A percentile compares a stretch with the other conserved stretches of the same genome.
phyloP scores from a whole-genome alignment of 2,113 vertebrate species.

The Harpagus bidentatus region DNA sequence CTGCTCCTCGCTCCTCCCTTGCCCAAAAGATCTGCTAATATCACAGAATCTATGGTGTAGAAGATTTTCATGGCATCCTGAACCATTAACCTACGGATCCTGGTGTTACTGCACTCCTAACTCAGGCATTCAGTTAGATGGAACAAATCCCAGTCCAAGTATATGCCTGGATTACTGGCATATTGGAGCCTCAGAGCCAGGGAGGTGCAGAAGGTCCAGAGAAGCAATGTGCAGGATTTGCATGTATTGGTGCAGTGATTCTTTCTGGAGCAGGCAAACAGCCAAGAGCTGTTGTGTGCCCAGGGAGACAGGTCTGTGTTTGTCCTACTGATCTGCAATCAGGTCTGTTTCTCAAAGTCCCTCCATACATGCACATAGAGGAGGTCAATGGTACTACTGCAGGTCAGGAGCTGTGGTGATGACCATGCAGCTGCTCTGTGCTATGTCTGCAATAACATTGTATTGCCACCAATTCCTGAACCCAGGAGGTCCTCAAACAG shows the following conservation, averaged over 20 bases:
- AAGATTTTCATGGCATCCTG: background rate
- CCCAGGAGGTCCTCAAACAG: background rate
- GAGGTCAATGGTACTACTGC: background rate
- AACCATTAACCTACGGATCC: background rate
- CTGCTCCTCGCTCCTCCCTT: background rate
- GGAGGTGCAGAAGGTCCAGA: background rate
- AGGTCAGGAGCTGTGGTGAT: background rate
- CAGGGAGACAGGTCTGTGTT: background rate
- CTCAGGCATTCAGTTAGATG: background rate
- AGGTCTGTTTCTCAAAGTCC: background rate
- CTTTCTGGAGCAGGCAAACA: background rate
- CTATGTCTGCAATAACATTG: rapidly evolving
- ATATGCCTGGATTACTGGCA: background rate
- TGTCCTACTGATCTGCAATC: background rate
- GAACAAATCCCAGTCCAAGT: background rate
- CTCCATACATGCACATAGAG: background rate
- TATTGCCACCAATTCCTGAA: background rate
- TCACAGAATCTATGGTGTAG: background rate
- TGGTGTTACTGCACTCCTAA: background rate
- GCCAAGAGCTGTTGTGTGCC: background rate
- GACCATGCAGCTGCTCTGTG: background rate
- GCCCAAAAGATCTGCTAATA: background rate
- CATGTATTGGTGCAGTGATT: rapidly evolving
- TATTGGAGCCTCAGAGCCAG: background rate
- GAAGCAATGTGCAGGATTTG: background rate